Percentiles rank a stretch among this genome's conserved stretches.
phyloP scores from a whole-genome alignment of 2,797 vertebrate genomes.

The Macropodus opercularis region DNA sequence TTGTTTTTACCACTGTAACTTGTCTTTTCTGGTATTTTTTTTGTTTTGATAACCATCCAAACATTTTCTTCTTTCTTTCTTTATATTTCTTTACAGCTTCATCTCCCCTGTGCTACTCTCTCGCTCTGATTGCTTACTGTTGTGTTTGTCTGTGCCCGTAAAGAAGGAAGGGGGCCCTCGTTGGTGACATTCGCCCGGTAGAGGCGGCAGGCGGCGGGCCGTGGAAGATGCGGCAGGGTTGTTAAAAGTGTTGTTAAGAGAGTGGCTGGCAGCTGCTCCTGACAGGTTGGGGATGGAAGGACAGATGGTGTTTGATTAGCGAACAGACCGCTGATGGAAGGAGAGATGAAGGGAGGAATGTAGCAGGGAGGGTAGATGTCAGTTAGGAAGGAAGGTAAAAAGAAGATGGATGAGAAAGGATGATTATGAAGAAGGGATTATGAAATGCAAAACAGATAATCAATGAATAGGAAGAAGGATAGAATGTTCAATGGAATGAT shows the following conservation, averaged over 20 bases:
- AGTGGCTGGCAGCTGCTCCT: conserved; percentile 87
- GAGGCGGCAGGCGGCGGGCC: conserved; percentile 86
- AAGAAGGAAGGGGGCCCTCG: conserved; percentile 54
- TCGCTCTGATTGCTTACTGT: neutral
- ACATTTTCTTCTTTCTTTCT: neutral
- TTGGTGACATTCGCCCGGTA: conserved; percentile 38
- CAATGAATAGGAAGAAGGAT: neutral
- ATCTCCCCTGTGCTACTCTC: conserved; percentile 77
- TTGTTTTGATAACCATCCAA: neutral
- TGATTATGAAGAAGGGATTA: neutral
- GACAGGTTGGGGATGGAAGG: conserved; percentile 97
- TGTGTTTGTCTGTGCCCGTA: conserved; percentile 34
- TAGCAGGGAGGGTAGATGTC: conserved; percentile 69
- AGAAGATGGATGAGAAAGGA: neutral
- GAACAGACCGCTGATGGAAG: conserved; percentile 99
- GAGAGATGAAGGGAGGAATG: conserved; percentile 77
- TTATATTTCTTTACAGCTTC: neutral
- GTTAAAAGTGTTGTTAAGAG: conserved; percentile 99
- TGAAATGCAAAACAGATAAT: neutral
- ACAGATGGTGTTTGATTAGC: conserved; percentile 99
- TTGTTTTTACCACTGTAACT: neutral
- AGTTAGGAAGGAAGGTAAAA: conserved; percentile 28
- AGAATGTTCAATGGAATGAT: neutral
- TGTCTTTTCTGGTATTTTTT: neutral
- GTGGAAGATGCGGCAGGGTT: conserved; percentile 96